Percentiles rank a stretch among this genome's conserved stretches.
phyloP scores from a whole-genome alignment of 30 jellyfish, hydroid and myxozoan species.

The Chironex yamaguchii region DNA sequence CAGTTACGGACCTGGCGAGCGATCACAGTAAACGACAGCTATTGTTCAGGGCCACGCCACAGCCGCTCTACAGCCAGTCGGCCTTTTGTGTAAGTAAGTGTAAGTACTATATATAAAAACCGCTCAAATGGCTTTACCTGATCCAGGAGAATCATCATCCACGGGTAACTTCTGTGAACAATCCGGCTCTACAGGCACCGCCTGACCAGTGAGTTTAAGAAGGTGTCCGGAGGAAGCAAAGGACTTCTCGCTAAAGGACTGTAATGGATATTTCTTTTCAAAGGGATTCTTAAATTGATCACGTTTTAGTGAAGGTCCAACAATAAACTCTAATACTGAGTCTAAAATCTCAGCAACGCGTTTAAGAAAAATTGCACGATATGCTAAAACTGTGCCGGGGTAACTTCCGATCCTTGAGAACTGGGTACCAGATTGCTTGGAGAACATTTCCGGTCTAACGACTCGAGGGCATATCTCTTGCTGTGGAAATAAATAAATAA shows the following conservation, averaged over 20 bases:
- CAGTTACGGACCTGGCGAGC: too few relatives aligned
- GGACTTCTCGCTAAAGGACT: constrained; percentile 66
- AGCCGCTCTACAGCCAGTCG: too few relatives aligned
- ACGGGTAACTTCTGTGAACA: too few relatives aligned
- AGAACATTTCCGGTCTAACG: constrained; percentile 72
- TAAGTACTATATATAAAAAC: too few relatives aligned
- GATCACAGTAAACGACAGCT: too few relatives aligned
- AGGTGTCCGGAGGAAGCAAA: constrained; percentile 86
- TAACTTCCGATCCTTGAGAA: constrained; percentile 72
- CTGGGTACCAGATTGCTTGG: constrained; percentile 34
- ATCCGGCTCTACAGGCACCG: too few relatives aligned
- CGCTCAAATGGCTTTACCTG: too few relatives aligned
- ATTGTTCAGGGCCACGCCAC: too few relatives aligned
- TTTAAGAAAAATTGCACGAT: constrained; percentile 74
- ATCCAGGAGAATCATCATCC: too few relatives aligned
- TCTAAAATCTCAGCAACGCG: constrained; percentile 86
- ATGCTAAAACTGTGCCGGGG: constrained; percentile 66
- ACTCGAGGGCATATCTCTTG: constrained; percentile 68
- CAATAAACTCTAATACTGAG: constrained; percentile 78
- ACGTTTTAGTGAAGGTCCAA: constrained; percentile 82
- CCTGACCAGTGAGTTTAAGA: too few relatives aligned
- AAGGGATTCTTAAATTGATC: constrained; percentile 73
- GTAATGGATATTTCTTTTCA: constrained; percentile 50
- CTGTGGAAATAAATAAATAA: constrained; percentile 11
- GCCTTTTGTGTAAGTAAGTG: too few relatives aligned